Conservation (phyloP, 2,113 vertebrate species). For the Rhinolophus sinicus region DNA sequence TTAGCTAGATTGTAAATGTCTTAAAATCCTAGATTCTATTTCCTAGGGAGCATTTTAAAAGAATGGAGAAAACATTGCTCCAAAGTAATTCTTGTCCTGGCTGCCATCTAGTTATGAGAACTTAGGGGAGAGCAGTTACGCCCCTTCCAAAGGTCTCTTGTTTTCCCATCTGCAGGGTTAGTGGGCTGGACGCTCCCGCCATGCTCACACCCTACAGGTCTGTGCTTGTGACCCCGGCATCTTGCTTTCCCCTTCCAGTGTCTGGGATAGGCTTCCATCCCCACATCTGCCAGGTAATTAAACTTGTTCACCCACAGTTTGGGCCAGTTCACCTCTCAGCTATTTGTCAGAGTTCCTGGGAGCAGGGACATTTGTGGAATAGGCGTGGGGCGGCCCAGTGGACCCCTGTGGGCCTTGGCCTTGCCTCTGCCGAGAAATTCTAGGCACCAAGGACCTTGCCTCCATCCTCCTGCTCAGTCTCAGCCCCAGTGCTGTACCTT, state of each 20-base stretch:
- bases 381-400: accelerated
- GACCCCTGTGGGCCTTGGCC: not conserved
- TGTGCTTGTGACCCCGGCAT: no score
- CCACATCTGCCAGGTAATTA: not conserved
- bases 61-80: not conserved
- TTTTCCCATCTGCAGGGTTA: not conserved
- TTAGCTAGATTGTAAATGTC: not conserved
- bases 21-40: not conserved
- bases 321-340: not conserved
- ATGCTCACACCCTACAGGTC: not conserved
- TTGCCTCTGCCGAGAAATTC: not conserved
- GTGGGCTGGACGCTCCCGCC: not conserved
- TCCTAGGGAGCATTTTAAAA: conserved; percentile 10
- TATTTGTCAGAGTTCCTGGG: not conserved
- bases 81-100: not conserved
- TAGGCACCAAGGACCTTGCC: no score
- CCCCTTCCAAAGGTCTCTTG: not conserved
- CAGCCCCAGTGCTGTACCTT: not conserved
- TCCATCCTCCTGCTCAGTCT: not conserved
- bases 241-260: not conserved
- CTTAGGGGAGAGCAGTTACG: not conserved
- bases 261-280: not conserved
- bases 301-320: not conserved
- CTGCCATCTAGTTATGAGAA: not conserved
- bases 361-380: not conserved